Base-by-base conservation (phyloP, 2,888 invertebrate species). In the Alitta virens region DNA sequence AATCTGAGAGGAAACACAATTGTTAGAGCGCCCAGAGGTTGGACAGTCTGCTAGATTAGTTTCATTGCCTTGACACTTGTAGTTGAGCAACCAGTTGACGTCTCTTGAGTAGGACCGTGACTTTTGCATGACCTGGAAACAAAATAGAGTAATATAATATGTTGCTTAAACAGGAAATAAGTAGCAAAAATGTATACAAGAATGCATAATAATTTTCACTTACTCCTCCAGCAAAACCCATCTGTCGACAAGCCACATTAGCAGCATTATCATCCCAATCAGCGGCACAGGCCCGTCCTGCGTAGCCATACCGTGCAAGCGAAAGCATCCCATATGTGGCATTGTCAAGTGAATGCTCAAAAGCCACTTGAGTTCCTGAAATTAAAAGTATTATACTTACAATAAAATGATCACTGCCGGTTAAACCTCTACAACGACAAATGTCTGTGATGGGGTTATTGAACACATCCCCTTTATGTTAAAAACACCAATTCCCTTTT, bases 231-330 rank as follows among this genome's bases (percentile, higher is more conserved):
- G 56, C 61, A 57, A 63, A 75, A 7, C 74, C 74, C 23, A 72
- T 64, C 60, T 70, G 64, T 26, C 67, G 68, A 55, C 76, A 76
- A 2, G 72, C 57, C 7, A 74, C 73, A 25, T 65, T 65, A 12
- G 76, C 75, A 18, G 71, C 73, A 0, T 23, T 27, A 51, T 76
- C 71, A 53, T 72, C 68, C 76, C 76, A 76, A 16, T 66, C 69
- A 12, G 68, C 66, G 7, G 64, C 60, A 63, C 76, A 76, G 24
- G 43, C 43, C 43, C 49, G 53, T 1, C 60, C 60, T 16, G 24
- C 38, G 14, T 86, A 27, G 24, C 59, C 59, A 33, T 59, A 59
- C 5, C 51, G 33, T 1, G 51, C 38, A 3, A 59, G 49, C 27
- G n/a, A 38, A n/a, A 59, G 26, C 23, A 16, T n/a, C 3, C 59